phyloP scores from a whole-genome alignment of 2,888 invertebrate genomes.

The Limenitis camilla region DNA sequence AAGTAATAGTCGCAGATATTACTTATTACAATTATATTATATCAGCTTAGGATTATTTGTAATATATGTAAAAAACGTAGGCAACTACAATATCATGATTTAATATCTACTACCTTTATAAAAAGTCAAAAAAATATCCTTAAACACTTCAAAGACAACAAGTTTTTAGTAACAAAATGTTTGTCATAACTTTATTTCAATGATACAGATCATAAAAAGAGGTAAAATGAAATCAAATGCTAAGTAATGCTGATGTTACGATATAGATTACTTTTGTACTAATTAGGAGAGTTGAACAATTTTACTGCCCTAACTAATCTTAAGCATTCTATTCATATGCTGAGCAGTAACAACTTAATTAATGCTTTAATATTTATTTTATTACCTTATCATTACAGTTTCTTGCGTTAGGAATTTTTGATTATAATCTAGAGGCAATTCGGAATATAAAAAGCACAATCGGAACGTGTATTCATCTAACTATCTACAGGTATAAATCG shows the following conservation, averaged over 20 bases:
- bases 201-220: not conserved
- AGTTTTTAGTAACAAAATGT: not conserved
- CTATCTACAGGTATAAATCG: no score
- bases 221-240: slow-evolving; percentile 5
- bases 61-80: no score
- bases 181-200: not conserved
- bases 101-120: no score
- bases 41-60: no score
- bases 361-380: slow-evolving; percentile 35
- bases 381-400: slow-evolving; percentile 33
- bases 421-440: slow-evolving; percentile 34
- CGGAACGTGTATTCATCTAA: not conserved
- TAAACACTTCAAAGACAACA: not conserved
- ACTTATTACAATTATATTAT: slow-evolving; percentile 15
- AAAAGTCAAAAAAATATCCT: no score
- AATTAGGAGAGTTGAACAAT: slow-evolving; percentile 20
- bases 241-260: slow-evolving; percentile 17
- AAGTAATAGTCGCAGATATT: slow-evolving; percentile 13
- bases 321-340: slow-evolving; percentile 20
- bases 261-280: slow-evolving; percentile 20
- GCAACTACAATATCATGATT: no score
- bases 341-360: slow-evolving; percentile 32
- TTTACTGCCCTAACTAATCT: slow-evolving; percentile 21
- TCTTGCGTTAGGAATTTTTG: slow-evolving; percentile 35
- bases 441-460: slow-evolving; percentile 19